Percentiles rank a stretch among this genome's conserved stretches.
Conservation (phyloP, 2,888 invertebrate genomes). For the Muschampia plurimacula region DNA sequence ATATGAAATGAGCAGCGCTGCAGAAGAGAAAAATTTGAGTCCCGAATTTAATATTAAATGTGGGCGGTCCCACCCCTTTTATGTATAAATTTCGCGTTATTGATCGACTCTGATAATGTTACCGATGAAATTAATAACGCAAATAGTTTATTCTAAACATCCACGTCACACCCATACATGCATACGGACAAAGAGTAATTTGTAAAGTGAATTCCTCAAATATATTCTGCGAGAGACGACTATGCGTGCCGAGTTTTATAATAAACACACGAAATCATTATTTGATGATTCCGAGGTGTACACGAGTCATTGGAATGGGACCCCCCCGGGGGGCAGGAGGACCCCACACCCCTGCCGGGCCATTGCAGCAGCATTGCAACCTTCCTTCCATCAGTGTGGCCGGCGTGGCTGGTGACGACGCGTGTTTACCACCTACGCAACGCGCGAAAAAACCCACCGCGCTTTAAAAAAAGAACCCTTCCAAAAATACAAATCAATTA, state of each 20-base stretch:
- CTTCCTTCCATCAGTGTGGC: constrained; percentile 80
- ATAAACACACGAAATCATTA: constrained; percentile 83
- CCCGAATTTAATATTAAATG: constrained; percentile 40
- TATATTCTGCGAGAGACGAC: constrained; percentile 46
- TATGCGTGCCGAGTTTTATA: constrained; percentile 69
- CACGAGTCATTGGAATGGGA: constrained; percentile 75
- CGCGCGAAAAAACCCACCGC: constrained; percentile 73
- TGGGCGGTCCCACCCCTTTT: constrained; percentile 38
- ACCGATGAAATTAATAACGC: constrained; percentile 68
- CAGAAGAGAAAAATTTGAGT: constrained; percentile 30
- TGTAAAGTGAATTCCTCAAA: constrained; percentile 55
- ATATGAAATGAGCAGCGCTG: constrained; percentile 30
- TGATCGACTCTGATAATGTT: constrained; percentile 64
- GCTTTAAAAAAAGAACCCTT: constrained; percentile 51
- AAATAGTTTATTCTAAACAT: constrained; percentile 71
- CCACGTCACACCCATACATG: constrained; percentile 52
- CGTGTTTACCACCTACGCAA: constrained; percentile 84
- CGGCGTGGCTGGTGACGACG: constrained; percentile 80
- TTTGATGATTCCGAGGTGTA: constrained; percentile 82
- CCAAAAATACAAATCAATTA: constrained; percentile 52
- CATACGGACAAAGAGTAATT: constrained; percentile 51
- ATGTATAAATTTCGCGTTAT: constrained; percentile 54
- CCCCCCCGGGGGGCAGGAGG: constrained; percentile 54
- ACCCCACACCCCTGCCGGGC: constrained; percentile 64
- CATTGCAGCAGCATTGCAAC: constrained; percentile 77